A percentile compares a stretch with the other conserved stretches of the same genome.
Conservation (phyloP, 2,797 vertebrate species). For the Nyctibius grandis region DNA sequence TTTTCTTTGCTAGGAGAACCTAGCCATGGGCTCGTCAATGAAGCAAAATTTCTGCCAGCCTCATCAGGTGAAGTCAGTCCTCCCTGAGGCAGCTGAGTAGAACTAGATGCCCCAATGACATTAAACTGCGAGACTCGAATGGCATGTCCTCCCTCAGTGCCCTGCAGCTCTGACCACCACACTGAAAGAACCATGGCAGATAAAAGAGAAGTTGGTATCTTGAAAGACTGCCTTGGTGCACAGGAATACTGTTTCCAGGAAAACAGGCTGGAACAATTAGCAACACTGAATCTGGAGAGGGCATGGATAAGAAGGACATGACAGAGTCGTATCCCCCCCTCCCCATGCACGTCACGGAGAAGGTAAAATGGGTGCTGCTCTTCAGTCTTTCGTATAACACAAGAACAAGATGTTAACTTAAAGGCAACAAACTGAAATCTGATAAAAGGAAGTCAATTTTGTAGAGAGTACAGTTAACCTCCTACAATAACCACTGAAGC, state of each 20-base stretch:
- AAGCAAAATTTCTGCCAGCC: background rate
- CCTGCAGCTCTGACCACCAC: background rate
- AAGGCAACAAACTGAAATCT: background rate
- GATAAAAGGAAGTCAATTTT: background rate
- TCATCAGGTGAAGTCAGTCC: background rate
- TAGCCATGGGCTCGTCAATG: background rate
- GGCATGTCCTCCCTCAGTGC: background rate
- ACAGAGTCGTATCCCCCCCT: background rate
- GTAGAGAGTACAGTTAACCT: background rate
- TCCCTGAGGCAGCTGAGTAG: background rate
- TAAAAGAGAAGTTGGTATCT: background rate
- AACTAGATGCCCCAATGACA: background rate
- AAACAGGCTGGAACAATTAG: background rate
- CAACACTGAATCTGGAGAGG: background rate
- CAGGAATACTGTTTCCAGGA: background rate
- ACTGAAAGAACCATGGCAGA: background rate
- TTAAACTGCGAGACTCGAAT: background rate
- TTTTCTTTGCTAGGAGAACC: background rate
- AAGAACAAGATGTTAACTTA: background rate
- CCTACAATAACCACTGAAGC: background rate
- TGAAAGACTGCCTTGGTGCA: background rate
- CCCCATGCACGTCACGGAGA: accelerated
- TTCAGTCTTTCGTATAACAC: background rate
- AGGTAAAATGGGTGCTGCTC: background rate
- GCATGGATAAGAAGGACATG: background rate